Evolutionary conservation across 2,797 vertebrate species (phyloP).

Genomic region (Leptatherina wallacei): DNA sequence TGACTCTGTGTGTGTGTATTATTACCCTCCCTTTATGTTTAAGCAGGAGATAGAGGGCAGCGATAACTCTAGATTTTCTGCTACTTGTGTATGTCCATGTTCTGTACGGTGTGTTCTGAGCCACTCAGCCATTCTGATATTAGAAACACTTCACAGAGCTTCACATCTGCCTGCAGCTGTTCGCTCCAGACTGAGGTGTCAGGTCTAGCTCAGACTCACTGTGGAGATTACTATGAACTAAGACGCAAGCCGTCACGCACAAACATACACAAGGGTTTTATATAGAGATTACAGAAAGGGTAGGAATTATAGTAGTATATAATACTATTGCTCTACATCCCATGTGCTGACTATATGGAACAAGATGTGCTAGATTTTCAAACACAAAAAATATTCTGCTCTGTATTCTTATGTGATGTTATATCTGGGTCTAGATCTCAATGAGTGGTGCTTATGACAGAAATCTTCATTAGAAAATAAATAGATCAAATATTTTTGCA

Average conservation of each 20-base stretch:
- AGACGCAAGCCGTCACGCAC: conserved; percentile 14
- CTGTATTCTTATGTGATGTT: not conserved
- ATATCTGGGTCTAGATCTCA: not conserved
- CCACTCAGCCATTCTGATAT: conserved; percentile 39
- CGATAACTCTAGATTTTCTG: not conserved
- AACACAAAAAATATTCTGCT: not conserved
- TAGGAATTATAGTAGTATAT: conserved; percentile 7
- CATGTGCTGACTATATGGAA: conserved; percentile 23
- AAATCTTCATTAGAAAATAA: not conserved
- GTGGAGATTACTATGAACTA: conserved; percentile 31
- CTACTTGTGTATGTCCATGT: conserved; percentile 11
- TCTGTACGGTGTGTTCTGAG: conserved; percentile 33
- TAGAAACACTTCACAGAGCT: conserved; percentile 56
- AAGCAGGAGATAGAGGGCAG: not conserved
- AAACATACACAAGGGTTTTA: conserved; percentile 20
- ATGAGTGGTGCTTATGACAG: not conserved
- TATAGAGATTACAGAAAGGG: conserved; percentile 34
- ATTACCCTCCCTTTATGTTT: not conserved
- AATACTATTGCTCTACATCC: conserved; percentile 7
- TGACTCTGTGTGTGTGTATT: not conserved
- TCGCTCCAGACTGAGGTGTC: conserved; percentile 59
- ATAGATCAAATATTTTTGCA: not conserved
- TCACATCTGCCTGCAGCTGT: conserved; percentile 67
- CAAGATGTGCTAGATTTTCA: conserved; percentile 12
- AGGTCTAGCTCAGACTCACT: conserved; percentile 45